Evolutionary conservation across 2,888 invertebrate species (phyloP), one percentile per base, ranked within the genome.

Genomic region (Drosophila paranaensis): DNA sequence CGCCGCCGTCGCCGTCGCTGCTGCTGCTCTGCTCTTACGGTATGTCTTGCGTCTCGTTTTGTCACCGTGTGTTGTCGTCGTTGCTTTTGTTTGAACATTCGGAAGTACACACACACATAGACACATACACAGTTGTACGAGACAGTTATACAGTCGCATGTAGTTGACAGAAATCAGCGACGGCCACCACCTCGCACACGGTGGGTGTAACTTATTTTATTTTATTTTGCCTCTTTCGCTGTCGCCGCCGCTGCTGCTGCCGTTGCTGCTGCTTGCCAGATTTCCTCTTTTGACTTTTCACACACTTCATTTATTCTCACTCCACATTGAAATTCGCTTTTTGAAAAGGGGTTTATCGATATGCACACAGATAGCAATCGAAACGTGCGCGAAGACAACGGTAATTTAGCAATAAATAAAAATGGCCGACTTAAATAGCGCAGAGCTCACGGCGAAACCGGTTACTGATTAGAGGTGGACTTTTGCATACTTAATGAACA

Each of bases 21-120:
- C 4, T 51, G 56, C 51, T 33, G 40, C 33, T 20, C 37, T 53
- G 37, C 74, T 63, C 73, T 63, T 46, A 43, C 54, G 40, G 33
- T 54, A 54, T 67, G 68, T 68, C 54, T 62, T 76, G 46, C 37
- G 66, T 70, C 78, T 77, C 78, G 71, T 72, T 78, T 67, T 79
- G 67, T 71, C 78, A 69, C 48, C 70, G 76, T 33, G 76, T 33
- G 33, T 45, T 71, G 55, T 63, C 46, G 62, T 51, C 69, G 60
- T 74, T 67, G 77, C 74, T 88, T 84, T 85, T 88, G 82, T 81
- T 82, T 77, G 77, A 71, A 69, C 81, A 81, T 79, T 85, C 88
- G 81, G 79, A 81, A 81, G 81, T 74, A 72, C 56, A 64, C 53
- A 56, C 40, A 64, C 60, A 33, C 73, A 72, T 54, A 64, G 50